A percentile compares a stretch with the other conserved stretches of the same genome.
These are phyloP conservation scores for Athripsodes cinereus DNA, from an alignment of 2,888 invertebrate genomes.

Conservation along the genomic window DNA sequence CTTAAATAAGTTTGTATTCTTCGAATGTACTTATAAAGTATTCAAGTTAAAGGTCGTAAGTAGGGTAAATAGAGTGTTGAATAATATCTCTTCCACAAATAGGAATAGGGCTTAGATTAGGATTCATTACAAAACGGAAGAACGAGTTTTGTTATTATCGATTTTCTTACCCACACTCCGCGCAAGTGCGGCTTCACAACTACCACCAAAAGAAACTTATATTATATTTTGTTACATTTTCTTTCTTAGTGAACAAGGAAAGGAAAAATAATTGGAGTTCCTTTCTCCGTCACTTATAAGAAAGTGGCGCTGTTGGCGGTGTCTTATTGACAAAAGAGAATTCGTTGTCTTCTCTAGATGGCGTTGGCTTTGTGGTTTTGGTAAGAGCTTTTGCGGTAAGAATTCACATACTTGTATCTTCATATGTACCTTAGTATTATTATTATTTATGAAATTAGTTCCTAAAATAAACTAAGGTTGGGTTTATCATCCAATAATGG, in stretches of 20 bases:
- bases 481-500: no score
- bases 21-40: neutral
- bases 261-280: conserved; percentile 23
- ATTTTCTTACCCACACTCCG: conserved; percentile 18
- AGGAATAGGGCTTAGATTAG: neutral
- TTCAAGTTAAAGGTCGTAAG: conserved; percentile 1
- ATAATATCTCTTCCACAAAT: neutral
- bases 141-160: conserved; percentile 13
- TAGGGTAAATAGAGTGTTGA: neutral
- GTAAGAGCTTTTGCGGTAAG: conserved; percentile 1
- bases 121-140: neutral
- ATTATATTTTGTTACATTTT: conserved; percentile 6
- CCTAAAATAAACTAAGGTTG: no score
- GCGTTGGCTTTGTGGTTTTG: conserved; percentile 24
- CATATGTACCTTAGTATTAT: no score
- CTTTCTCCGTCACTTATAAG: conserved; percentile 19
- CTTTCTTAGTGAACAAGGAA: conserved; percentile 20
- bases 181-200: conserved; percentile 22
- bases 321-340: conserved; percentile 18
- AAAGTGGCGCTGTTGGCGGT: conserved; percentile 20
- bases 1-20: neutral
- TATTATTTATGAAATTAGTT: no score
- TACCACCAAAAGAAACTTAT: neutral
- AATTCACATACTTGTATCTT: no score
- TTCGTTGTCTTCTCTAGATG: conserved; percentile 21